phyloP scores from a whole-genome alignment of 2,888 invertebrate genomes.

The Osmoderma eremita region DNA sequence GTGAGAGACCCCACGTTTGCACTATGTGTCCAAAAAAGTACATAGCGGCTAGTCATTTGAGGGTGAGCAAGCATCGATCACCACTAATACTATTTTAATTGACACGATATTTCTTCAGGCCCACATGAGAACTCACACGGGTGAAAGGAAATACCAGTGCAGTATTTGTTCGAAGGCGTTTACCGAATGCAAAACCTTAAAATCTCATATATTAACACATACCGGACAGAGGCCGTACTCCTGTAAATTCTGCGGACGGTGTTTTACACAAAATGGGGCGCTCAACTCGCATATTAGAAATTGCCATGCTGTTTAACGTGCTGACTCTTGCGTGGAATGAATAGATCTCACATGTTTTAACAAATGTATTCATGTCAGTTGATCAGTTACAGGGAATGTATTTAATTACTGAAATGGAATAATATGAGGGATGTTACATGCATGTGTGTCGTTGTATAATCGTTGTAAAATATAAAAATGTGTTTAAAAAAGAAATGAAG shows the following conservation, averaged over 20 bases:
- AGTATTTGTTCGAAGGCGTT: conserved; percentile 58
- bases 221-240: conserved; percentile 57
- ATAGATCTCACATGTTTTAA: no score
- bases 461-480: no score
- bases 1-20: conserved; percentile 60
- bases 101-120: conserved; percentile 53
- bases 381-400: no score
- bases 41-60: conserved; percentile 60
- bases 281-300: conserved; percentile 50
- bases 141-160: conserved; percentile 56
- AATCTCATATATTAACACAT: conserved; percentile 57
- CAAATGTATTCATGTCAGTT: no score
- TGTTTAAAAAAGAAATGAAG: no score
- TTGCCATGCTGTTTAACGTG: conserved; percentile 28
- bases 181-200: conserved; percentile 56
- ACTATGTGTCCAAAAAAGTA: conserved; percentile 60
- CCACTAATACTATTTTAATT: not conserved
- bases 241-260: conserved; percentile 56
- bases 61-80: conserved; percentile 50
- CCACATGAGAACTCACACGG: conserved; percentile 58
- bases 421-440: no score
- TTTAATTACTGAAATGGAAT: no score
- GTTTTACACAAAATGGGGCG: conserved; percentile 54
- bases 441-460: no score
- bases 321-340: no score